Percentiles rank a stretch among this genome's conserved stretches.
phyloP scores from a whole-genome alignment of 2,113 vertebrate species.

The Podarcis raffonei region DNA sequence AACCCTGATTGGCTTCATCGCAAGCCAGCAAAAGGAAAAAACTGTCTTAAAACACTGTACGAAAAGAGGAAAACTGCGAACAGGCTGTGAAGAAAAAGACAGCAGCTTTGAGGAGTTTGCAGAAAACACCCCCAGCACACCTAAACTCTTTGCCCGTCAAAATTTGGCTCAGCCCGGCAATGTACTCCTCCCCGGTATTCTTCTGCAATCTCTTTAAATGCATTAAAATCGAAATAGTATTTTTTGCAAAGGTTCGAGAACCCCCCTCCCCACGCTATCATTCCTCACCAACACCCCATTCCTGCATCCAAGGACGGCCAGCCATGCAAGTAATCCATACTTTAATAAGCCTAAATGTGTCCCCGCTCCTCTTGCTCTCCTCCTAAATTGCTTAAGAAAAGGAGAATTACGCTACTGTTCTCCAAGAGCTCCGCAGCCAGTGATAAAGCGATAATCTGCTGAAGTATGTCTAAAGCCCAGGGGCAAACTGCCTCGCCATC shows the following conservation, averaged over 20 bases:
- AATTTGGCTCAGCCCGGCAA: too few relatives aligned
- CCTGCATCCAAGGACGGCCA: constrained; percentile 17
- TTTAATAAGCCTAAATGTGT: constrained; percentile 54
- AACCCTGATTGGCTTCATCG: too few relatives aligned
- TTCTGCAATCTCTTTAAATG: not conserved
- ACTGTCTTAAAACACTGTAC: too few relatives aligned
- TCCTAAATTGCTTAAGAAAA: constrained; percentile 62
- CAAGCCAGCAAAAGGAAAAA: too few relatives aligned
- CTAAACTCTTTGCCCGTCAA: too few relatives aligned
- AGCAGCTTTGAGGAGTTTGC: too few relatives aligned
- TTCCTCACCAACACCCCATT: constrained; percentile 40
- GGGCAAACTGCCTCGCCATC: constrained; percentile 43
- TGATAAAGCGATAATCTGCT: constrained; percentile 67
- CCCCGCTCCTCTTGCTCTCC: constrained; percentile 37
- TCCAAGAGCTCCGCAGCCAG: constrained; percentile 49
- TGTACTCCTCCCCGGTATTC: too few relatives aligned
- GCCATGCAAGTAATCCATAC: constrained; percentile 39
- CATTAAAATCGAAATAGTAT: not conserved
- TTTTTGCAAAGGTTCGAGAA: not conserved
- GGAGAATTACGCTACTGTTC: constrained; percentile 57
- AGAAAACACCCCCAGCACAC: too few relatives aligned
- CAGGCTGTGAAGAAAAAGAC: too few relatives aligned
- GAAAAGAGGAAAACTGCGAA: too few relatives aligned
- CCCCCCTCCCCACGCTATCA: too few relatives aligned
- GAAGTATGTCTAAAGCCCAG: constrained; percentile 55